Conservation (phyloP, 64 coral and sea anemone genomes). For the Hydrozoanthus tunicans region DNA sequence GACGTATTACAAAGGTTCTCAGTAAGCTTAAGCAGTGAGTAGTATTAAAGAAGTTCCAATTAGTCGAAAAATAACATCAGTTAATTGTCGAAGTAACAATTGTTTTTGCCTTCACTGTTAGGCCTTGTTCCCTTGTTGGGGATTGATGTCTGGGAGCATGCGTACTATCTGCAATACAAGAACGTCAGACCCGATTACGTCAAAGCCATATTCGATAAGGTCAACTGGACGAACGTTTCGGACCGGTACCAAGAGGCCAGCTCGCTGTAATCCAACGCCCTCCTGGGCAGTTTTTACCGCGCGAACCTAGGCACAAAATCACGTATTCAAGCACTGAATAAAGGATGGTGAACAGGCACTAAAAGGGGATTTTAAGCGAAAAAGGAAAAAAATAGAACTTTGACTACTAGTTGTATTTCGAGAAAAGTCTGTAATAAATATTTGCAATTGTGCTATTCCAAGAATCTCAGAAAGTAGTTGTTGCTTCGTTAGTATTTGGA, state of each 20-base stretch:
- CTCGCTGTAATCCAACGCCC: slow-evolving; percentile 7
- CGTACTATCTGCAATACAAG: slow-evolving; percentile 97
- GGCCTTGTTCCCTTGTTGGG: slow-evolving; percentile 90
- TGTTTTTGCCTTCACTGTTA: neutral
- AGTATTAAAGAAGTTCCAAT: too few species aligned
- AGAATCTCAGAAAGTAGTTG: neutral
- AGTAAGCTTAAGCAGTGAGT: too few species aligned
- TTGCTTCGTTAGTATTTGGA: too few species aligned
- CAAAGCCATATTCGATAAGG: slow-evolving; percentile 77
- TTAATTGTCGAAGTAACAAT: too few species aligned
- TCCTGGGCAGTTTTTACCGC: too few species aligned
- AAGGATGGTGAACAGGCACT: too few species aligned
- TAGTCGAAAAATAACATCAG: too few species aligned
- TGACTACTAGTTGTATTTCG: neutral
- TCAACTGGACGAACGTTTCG: slow-evolving; percentile 85
- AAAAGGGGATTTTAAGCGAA: too few species aligned
- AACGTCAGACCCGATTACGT: slow-evolving; percentile 90
- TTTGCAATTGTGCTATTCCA: neutral
- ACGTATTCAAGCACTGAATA: too few species aligned
- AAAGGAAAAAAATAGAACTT: too few species aligned
- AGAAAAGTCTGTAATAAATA: neutral
- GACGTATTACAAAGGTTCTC: too few species aligned
- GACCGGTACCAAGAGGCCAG: slow-evolving; percentile 76
- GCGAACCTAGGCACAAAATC: too few species aligned
- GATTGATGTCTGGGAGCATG: slow-evolving; percentile 98